These are phyloP conservation scores for Lissocephala sabroskyi DNA, from an alignment of 2,888 invertebrate genomes.

Conservation along the genomic window DNA sequence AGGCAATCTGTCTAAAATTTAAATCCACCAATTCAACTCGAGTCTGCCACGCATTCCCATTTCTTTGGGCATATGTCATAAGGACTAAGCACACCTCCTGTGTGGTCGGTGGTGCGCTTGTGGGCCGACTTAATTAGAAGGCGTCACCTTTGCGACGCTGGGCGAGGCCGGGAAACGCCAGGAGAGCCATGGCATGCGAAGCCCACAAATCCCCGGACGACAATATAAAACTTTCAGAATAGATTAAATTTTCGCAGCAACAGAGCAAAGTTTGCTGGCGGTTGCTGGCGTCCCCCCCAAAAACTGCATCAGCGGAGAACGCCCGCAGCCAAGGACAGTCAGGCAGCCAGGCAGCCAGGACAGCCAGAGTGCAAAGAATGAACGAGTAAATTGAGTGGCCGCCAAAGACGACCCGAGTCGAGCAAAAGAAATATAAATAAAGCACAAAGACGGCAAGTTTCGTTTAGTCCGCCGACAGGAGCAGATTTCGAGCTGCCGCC, in stretches of 20 bases:
- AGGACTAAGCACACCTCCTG: no score
- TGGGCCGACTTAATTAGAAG: slow-evolving; percentile 32
- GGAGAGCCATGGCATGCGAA: neutral
- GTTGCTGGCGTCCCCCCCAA: no score
- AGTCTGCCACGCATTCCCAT: no score
- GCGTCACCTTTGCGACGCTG: slow-evolving; percentile 22
- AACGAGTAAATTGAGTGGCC: slow-evolving; percentile 45
- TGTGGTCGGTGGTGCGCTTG: no score
- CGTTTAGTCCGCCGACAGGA: neutral
- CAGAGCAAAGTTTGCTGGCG: neutral
- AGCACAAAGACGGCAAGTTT: no score
- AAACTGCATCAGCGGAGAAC: no score
- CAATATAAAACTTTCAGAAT: slow-evolving; percentile 22
- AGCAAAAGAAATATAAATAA: no score
- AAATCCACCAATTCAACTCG: no score
- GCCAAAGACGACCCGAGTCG: slow-evolving; percentile 15
- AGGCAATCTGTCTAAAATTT: no score
- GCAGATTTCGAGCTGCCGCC: neutral
- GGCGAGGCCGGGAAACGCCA: slow-evolving; percentile 8
- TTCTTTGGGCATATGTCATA: no score
- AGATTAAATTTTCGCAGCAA: slow-evolving; percentile 27
- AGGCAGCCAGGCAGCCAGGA: neutral
- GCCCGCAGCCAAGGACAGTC: neutral
- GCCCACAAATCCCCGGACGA: slow-evolving; percentile 22
- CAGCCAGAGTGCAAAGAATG: neutral